Conservation (phyloP, 2,888 invertebrate genomes). For the Pogonocherus hispidulus region DNA sequence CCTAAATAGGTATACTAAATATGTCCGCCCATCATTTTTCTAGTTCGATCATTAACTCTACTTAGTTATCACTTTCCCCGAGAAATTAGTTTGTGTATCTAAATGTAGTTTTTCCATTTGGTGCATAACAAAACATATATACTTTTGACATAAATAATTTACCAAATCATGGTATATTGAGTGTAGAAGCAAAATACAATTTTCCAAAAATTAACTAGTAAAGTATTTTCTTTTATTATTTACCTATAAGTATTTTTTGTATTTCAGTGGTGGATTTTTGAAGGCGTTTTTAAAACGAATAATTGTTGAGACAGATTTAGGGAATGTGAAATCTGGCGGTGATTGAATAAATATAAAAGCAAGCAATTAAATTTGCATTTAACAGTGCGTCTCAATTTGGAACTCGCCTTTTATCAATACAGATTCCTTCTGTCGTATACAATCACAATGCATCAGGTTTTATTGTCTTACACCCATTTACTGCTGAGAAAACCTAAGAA, state of each 20-base stretch:
- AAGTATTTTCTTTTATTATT: too few species aligned
- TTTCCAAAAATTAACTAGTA: too few species aligned
- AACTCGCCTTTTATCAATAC: constrained; percentile 61
- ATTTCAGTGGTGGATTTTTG: too few species aligned
- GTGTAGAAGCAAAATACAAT: too few species aligned
- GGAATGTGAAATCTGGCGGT: not conserved
- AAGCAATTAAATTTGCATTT: constrained; percentile 63
- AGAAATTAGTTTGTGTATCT: too few species aligned
- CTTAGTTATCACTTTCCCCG: constrained; percentile 10
- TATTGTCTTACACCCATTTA: constrained; percentile 69
- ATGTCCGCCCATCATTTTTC: constrained; percentile 53
- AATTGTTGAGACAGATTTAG: not conserved
- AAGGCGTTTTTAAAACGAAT: too few species aligned
- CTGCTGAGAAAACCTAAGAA: constrained; percentile 68
- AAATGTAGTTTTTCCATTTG: too few species aligned
- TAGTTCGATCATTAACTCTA: constrained; percentile 36
- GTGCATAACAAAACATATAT: too few species aligned
- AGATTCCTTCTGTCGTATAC: constrained; percentile 66
- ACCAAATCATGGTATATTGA: too few species aligned
- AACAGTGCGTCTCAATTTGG: constrained; percentile 65
- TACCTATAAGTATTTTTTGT: too few species aligned
- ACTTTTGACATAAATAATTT: too few species aligned
- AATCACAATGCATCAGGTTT: constrained; percentile 70
- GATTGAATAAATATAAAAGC: constrained; percentile 23
- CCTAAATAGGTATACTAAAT: too few species aligned